Evolutionary conservation across 2,888 invertebrate genomes (phyloP).

Genomic region (Andrena bucephala): DNA sequence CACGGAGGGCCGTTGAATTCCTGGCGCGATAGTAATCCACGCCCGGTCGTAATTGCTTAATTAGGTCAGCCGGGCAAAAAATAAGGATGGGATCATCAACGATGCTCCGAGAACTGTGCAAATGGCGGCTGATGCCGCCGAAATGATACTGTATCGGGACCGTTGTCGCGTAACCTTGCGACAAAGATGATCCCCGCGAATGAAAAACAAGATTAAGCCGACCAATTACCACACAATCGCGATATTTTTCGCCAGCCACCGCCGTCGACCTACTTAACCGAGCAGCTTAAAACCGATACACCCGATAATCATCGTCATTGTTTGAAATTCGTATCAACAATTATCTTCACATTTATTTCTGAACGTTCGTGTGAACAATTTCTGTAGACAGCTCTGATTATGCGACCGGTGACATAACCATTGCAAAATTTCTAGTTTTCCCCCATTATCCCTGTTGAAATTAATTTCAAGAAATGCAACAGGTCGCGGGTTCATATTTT

Average conservation of each 20-base stretch:
- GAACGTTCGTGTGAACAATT: no score
- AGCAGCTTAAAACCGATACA: not conserved
- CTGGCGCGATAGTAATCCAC: conserved; percentile 52
- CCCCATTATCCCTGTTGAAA: not conserved
- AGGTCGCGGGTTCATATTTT: conserved; percentile 4
- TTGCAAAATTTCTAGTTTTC: not conserved
- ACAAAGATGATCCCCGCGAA: conserved; percentile 34
- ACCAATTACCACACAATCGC: conserved; percentile 35
- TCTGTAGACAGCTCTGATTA: no score
- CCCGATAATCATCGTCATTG: not conserved
- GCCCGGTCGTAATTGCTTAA: conserved; percentile 60
- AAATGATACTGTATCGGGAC: conserved; percentile 37
- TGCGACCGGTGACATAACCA: no score
- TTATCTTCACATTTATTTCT: no score
- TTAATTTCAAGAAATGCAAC: not conserved
- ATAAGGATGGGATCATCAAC: conserved; percentile 44
- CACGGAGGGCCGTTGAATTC: conserved; percentile 40
- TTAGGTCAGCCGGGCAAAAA: conserved; percentile 58
- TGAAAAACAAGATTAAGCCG: conserved; percentile 58
- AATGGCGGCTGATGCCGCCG: conserved; percentile 61
- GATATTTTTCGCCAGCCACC: conserved; percentile 5
- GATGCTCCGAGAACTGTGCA: conserved; percentile 18
- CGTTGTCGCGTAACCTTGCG: conserved; percentile 40
- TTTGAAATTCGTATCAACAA: not conserved
- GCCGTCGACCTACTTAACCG: not conserved